Evolutionary conservation across 2,113 vertebrate species (phyloP).

Genomic region (Malurus elegans): DNA sequence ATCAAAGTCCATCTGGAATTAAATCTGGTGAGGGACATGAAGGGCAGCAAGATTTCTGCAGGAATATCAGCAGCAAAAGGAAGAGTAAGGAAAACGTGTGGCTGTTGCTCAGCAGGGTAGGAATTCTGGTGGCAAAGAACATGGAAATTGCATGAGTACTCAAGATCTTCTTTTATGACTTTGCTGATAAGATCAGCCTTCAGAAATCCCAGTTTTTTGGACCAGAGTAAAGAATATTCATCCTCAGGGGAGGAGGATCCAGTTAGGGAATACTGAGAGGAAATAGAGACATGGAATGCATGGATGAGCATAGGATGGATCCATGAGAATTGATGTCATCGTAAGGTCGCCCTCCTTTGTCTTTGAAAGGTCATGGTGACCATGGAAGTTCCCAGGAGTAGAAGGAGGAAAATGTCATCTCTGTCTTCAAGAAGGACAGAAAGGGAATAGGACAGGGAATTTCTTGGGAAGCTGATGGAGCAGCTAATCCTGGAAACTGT

Average conservation of each 20-base stretch:
- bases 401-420: background rate
- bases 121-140: background rate
- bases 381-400: background rate
- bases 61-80: background rate
- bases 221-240: background rate
- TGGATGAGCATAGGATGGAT: too few species aligned
- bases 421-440: background rate
- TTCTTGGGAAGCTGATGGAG: background rate
- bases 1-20: background rate
- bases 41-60: background rate
- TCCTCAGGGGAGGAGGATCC: background rate
- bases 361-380: background rate
- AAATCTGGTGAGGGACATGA: background rate
- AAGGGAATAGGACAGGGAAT: background rate
- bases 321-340: background rate
- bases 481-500: background rate
- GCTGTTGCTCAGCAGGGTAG: background rate
- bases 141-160: background rate
- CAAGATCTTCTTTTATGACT: background rate
- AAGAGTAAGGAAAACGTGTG: background rate
- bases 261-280: background rate
- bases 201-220: background rate
- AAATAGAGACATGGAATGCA: fast-evolving
- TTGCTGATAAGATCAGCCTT: background rate
- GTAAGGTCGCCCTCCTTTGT: background rate